Evolutionary conservation across 1,140 invertebrate genomes (phyloP).

Genomic region (Gonatopus flavifemur): DNA sequence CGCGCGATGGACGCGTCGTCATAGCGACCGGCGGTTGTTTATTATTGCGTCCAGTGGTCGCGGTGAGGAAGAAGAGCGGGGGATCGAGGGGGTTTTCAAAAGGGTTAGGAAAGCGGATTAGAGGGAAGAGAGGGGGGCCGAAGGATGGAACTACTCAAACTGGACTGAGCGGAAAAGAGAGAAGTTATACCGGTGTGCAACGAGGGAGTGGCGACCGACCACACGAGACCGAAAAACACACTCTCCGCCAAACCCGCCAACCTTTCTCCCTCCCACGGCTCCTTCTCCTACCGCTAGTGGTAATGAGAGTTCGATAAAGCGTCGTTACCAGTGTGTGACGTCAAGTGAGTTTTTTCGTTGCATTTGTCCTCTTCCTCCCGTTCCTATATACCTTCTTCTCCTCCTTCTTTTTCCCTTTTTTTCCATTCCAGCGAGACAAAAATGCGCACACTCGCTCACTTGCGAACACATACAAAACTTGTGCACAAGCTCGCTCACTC

Average conservation of each 20-base stretch:
- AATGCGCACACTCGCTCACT: too few species aligned
- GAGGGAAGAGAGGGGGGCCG: conserved; percentile 13
- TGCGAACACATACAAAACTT: too few species aligned
- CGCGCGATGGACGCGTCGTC: conserved; percentile 54
- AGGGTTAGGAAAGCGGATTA: conserved; percentile 22
- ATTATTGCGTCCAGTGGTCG: conserved; percentile 55
- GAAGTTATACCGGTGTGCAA: conserved; percentile 32
- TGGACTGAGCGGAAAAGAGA: conserved; percentile 6
- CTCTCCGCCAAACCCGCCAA: conserved; percentile 42
- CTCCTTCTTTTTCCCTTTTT: background rate
- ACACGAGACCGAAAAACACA: conserved; percentile 58
- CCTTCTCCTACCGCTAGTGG: conserved; percentile 31
- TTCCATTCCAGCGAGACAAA: too few species aligned
- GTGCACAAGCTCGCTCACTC: too few species aligned
- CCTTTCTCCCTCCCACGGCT: conserved; percentile 11
- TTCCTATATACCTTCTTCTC: background rate
- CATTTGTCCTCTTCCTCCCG: conserved; percentile 1
- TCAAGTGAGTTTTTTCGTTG: conserved; percentile 33
- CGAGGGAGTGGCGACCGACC: conserved; percentile 51
- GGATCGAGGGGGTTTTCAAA: conserved; percentile 17
- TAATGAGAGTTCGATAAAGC: conserved; percentile 60
- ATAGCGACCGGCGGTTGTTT: conserved; percentile 57
- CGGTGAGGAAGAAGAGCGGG: conserved; percentile 12
- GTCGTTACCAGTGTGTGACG: conserved; percentile 55
- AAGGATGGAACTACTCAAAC: conserved; percentile 15